phyloP scores from a whole-genome alignment of 2,888 invertebrate species.

The Ectemnius cavifrons region DNA sequence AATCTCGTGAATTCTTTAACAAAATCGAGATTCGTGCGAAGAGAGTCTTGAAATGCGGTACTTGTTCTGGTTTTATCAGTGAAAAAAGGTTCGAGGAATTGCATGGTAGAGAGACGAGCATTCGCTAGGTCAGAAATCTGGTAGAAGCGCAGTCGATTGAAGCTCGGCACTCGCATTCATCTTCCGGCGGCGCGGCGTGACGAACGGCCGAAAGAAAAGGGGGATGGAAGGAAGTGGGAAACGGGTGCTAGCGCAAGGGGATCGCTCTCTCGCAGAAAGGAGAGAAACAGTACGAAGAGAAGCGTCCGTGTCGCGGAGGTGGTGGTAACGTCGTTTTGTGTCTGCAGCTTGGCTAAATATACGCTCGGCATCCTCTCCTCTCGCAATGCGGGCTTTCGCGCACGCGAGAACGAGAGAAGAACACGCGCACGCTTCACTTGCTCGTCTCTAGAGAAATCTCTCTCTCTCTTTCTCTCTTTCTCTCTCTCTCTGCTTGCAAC shows the following conservation, averaged over 20 bases:
- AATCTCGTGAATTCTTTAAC: too few relatives aligned
- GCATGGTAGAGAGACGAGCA: background rate
- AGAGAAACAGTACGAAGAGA: conserved; percentile 26
- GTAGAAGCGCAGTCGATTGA: background rate
- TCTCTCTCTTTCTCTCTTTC: background rate
- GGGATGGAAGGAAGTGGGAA: conserved; percentile 12
- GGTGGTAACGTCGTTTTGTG: conserved; percentile 73
- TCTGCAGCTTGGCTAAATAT: conserved; percentile 73
- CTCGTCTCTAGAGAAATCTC: conserved; percentile 44
- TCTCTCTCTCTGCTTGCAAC: too few relatives aligned
- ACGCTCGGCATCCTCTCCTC: conserved; percentile 57
- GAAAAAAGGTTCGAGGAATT: too few relatives aligned
- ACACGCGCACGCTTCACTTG: conserved; percentile 24
- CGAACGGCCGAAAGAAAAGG: background rate
- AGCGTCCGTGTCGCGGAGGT: conserved; percentile 51
- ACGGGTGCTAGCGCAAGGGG: conserved; percentile 16
- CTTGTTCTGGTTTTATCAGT: too few relatives aligned
- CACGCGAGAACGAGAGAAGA: conserved; percentile 21
- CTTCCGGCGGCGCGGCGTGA: too few relatives aligned
- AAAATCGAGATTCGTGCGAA: too few relatives aligned
- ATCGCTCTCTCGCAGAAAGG: conserved; percentile 15
- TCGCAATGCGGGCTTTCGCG: conserved; percentile 52
- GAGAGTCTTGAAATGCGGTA: too few relatives aligned
- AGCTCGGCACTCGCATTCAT: background rate
- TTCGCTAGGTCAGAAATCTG: background rate